Percentiles rank a stretch among this genome's conserved stretches.
These are phyloP conservation scores for Microcebus griseorufus DNA, from an alignment of 2,113 vertebrate genomes.

Conservation along the genomic window DNA sequence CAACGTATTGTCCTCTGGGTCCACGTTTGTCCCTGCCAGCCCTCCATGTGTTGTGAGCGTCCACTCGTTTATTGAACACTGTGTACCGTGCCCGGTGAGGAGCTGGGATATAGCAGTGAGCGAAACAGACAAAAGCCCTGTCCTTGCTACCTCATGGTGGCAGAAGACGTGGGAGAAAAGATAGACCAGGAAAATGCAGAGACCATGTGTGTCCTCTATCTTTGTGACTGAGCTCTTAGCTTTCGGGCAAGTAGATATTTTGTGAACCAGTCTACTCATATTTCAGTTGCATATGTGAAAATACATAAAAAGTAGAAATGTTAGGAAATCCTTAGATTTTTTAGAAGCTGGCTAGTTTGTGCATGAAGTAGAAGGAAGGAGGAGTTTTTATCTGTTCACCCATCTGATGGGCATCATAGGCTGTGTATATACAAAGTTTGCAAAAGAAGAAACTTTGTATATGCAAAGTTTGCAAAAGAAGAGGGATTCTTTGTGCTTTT, in stretches of 20 bases:
- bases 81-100: rapidly evolving
- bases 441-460: not conserved
- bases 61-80: rapidly evolving
- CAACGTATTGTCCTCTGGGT: not conserved
- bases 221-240: rapidly evolving
- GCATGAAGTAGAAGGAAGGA: not conserved
- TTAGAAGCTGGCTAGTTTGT: not conserved
- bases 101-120: rapidly evolving
- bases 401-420: rapidly evolving
- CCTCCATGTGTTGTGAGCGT: no score
- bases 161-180: rapidly evolving
- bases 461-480: not conserved
- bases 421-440: not conserved
- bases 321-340: rapidly evolving
- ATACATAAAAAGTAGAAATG: rapidly evolving
- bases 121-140: rapidly evolving
- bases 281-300: not conserved
- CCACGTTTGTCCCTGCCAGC: rapidly evolving
- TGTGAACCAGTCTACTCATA: not conserved
- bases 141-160: rapidly evolving
- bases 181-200: not conserved
- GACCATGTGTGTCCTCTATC: rapidly evolving
- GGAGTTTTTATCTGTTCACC: rapidly evolving
- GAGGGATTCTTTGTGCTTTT: not conserved
- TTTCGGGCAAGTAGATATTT: not conserved